phyloP scores from a whole-genome alignment of 2,113 vertebrate genomes.

The Tragelaphus imberbis region DNA sequence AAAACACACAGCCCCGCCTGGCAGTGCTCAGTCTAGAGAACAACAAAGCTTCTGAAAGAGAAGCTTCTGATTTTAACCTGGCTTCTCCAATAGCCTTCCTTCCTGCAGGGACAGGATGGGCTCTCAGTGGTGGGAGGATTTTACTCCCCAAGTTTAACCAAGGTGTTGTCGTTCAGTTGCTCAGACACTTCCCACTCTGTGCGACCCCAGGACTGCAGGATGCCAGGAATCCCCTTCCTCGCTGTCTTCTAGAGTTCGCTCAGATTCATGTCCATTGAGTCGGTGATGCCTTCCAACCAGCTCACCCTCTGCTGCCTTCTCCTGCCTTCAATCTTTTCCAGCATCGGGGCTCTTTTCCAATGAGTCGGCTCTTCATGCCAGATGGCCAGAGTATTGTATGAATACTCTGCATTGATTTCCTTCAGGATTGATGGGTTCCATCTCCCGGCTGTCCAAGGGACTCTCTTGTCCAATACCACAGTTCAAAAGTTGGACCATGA shows the following conservation, averaged over 20 bases:
- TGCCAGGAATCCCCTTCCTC: neutral
- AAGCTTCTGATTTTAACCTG: neutral
- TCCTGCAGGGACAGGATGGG: neutral
- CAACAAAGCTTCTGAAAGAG: neutral
- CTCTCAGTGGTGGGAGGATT: neutral
- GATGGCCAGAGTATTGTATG: neutral
- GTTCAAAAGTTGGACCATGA: neutral
- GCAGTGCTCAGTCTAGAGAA: neutral
- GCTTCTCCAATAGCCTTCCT: neutral
- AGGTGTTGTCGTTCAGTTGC: neutral
- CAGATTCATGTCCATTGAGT: neutral
- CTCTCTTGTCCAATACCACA: neutral
- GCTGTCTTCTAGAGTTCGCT: neutral
- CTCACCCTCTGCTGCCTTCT: neutral
- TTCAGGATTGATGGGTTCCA: neutral
- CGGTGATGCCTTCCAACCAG: neutral
- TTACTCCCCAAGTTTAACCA: neutral
- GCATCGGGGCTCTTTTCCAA: neutral
- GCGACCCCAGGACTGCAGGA: neutral
- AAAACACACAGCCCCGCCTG: neutral
- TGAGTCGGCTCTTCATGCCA: neutral
- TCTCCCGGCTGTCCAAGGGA: neutral
- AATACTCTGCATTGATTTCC: neutral
- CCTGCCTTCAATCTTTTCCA: neutral
- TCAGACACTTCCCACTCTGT: neutral